Evolutionary conservation across 1,140 invertebrate genomes (phyloP).

Genomic region (Macrotrachela quadricornifera): DNA sequence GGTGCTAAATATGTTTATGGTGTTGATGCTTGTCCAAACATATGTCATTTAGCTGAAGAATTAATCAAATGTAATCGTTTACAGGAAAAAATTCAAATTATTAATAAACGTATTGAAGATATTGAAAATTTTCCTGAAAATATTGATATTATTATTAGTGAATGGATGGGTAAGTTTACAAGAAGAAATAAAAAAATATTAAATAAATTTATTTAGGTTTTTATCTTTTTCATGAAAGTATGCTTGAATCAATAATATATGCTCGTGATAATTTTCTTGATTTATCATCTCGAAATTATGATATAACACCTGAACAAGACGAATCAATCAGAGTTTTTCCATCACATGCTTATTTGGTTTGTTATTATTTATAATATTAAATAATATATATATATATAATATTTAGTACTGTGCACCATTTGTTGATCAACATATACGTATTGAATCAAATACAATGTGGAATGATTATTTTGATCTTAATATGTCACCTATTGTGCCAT

Average conservation of each 20-base stretch:
- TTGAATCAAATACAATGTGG: too few relatives aligned
- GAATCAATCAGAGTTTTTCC: too few relatives aligned
- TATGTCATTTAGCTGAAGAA: constrained; percentile 81
- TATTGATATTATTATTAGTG: constrained; percentile 91
- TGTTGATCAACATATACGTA: too few relatives aligned
- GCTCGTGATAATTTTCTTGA: too few relatives aligned
- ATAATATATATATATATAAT: too few relatives aligned
- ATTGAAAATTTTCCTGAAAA: constrained; percentile 68
- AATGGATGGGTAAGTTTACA: constrained; percentile 56
- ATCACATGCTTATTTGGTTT: too few relatives aligned
- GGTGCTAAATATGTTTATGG: constrained; percentile 90
- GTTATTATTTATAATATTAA: too few relatives aligned
- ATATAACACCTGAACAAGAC: too few relatives aligned
- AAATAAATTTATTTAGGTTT: constrained; percentile 38
- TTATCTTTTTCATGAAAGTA: constrained; percentile 96
- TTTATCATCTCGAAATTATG: too few relatives aligned
- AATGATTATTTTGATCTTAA: too few relatives aligned
- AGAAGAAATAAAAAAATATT: too few relatives aligned
- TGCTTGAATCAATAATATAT: constrained; percentile 53
- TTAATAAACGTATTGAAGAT: constrained; percentile 95
- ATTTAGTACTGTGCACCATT: too few relatives aligned
- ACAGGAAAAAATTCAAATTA: constrained; percentile 47
- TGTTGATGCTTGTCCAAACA: constrained; percentile 86
- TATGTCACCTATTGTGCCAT: background rate
- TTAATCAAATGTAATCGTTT: constrained; percentile 67